Base-by-base conservation (phyloP, 2,888 invertebrate species). In the Agriopis marginaria region DNA sequence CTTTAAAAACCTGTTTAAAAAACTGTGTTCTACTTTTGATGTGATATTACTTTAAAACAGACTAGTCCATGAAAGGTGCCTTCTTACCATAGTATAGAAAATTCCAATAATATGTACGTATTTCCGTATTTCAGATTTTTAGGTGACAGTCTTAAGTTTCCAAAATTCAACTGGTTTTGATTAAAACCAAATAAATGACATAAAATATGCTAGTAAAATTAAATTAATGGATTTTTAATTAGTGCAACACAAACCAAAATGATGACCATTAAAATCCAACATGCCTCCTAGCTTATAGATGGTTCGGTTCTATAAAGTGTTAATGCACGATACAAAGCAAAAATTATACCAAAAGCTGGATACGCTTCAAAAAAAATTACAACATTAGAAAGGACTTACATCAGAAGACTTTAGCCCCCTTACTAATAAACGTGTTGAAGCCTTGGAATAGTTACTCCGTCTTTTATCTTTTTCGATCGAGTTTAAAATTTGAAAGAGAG, bases 1-100 rank as follows among this genome's bases (percentile, higher is more conserved):
- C 11, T 12, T 40, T 63, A 62, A 55, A 58, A 63, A 58, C 68
- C 63, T 68, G 53, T 59, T 47, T 4, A 51, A 51, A 51, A 53
- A 23, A 42, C 61, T 51, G 17, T 6, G 7, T 51, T 61, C 40
- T 53, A 6, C 32, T 53, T 53, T 53, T 12, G 32, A n/a, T 54
- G 39, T n/a, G 39, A n/a, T 53, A 23, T 23, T 23, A 12, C 39
- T 39, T 54, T 39, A n/a, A 12, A 39, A 54, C 8, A 39, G 7
- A 62, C 51, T n/a, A 17, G 10, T 42, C 11, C 10, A 56, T 42
- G 42, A 42, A 42, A 42, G 40, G n/a, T n/a, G n/a, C 39, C 8
- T 40, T 8, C 9, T 53, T 32, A 53, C 7, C n/a, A n/a, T 54
- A n/a, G 40, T n/a, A 40, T 12, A 40, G 54, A 54, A 40, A 54